Evolutionary conservation across 2,888 invertebrate species (phyloP), one percentile per base, ranked within the genome.

Genomic region (Drosophila longiperda): DNA sequence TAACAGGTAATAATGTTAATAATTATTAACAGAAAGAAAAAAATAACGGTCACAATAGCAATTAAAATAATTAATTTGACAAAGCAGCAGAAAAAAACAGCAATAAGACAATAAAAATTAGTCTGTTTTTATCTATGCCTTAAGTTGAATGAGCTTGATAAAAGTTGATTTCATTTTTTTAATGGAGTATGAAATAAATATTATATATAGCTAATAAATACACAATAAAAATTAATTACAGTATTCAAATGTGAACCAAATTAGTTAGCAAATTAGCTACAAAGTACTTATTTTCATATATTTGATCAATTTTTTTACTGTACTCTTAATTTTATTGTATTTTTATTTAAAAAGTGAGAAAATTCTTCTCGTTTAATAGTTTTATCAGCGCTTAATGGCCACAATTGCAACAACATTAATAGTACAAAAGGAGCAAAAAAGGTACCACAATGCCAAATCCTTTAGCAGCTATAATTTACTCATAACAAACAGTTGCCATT

Each of bases 401-500:
- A 49, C 34, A 61, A 33, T 55, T 73, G 57, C 45, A 45, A 45
- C 15, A 11, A 57, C 50, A 65, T 77, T 66, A 66, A 67, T 55
- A 34, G 23, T 20, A 20, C 36, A 40, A 55, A 68, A 53, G 49
- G 6, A 54, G 17, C 34, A 40, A 34, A 40, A 34, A 42, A 23
- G 34, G 38, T n/a, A n/a, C 17, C 38, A 64, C 53, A 58, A 64
- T 49, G 53, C 48, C 34, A 73, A 85, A 88, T 75, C 71, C 88
- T 88, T 80, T 73, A 68, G 23, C 38, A 20, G 75, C 75, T 59
- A 71, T 78, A 61, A 75, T 79, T 78, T 80, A 33, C 29, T 42
- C 73, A 49, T 69, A 71, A 63, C 79, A 69, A 86, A 72, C 66
- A 69, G 73, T 69, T 73, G 73, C 38, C 70, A 62, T 81, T 88